Conservation (phyloP, 2,113 vertebrate genomes). For the Octodon degus region DNA sequence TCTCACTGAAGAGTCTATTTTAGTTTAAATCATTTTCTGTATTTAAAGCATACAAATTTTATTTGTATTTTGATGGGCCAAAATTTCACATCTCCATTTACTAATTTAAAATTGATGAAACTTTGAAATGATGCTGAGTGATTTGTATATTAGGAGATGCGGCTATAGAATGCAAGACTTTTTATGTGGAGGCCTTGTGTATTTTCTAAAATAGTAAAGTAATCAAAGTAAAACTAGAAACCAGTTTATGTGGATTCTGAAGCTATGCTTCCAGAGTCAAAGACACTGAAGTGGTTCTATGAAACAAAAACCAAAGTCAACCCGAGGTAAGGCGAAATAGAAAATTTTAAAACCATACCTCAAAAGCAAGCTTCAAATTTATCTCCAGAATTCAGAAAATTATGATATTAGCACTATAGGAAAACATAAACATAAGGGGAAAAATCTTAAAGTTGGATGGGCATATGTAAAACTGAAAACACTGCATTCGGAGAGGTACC, state of each 20-base stretch:
- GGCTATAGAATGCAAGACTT: not conserved
- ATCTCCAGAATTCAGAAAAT: not conserved
- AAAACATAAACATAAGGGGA: not conserved
- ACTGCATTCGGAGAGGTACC: not conserved
- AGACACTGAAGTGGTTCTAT: not conserved
- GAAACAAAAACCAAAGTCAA: not conserved
- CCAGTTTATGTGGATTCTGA: not conserved
- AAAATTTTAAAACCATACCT: not conserved
- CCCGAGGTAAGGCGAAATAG: not conserved
- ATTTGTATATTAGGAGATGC: not conserved
- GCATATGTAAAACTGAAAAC: not conserved
- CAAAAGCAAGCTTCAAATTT: not conserved
- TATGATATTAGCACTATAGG: not conserved
- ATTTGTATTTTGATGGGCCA: no score
- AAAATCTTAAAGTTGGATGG: not conserved
- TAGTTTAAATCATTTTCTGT: not conserved
- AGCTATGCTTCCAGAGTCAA: not conserved
- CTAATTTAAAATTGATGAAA: not conserved
- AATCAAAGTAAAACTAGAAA: not conserved
- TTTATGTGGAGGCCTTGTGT: not conserved
- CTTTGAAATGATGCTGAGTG: not conserved
- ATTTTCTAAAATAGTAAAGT: not conserved
- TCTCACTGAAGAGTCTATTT: slow-evolving; percentile 61
- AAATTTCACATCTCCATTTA: not conserved
- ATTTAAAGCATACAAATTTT: no score